Evolutionary conservation across 2,888 invertebrate genomes (phyloP).

Genomic region (Aphidius colemani): DNA sequence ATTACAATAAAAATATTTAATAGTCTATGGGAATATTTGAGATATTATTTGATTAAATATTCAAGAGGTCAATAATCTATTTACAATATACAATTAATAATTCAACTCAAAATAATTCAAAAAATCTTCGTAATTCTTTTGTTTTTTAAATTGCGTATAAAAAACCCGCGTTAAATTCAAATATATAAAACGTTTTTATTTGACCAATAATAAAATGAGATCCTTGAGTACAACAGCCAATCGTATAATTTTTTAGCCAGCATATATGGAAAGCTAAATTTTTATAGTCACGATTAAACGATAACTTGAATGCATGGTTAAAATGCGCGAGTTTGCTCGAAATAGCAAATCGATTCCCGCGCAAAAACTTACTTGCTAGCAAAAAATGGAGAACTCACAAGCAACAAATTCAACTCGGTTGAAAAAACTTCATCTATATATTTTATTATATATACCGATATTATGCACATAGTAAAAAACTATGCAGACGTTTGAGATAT

Average conservation of each 20-base stretch:
- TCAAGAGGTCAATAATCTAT: no score
- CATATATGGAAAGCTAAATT: background rate
- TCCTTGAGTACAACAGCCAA: no score
- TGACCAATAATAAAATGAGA: no score
- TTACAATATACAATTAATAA: no score
- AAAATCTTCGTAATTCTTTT: no score
- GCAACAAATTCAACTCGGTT: conserved; percentile 3
- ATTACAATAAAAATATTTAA: no score
- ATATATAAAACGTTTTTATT: background rate
- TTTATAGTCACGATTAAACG: background rate
- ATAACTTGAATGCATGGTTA: conserved; percentile 21
- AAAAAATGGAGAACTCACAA: conserved; percentile 1
- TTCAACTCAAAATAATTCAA: no score
- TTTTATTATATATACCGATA: background rate
- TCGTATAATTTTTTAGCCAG: background rate
- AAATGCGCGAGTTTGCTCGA: conserved; percentile 24
- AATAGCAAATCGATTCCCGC: conserved; percentile 45
- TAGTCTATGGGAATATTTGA: background rate
- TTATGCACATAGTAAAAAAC: no score
- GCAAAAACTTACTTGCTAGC: conserved; percentile 40
- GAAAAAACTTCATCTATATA: background rate
- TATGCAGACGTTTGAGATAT: no score
- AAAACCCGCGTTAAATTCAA: background rate
- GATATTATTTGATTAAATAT: no score
- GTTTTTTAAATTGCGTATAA: no score